Evolutionary conservation across 2,888 invertebrate genomes (phyloP).

Genomic region (Nebria salina): DNA sequence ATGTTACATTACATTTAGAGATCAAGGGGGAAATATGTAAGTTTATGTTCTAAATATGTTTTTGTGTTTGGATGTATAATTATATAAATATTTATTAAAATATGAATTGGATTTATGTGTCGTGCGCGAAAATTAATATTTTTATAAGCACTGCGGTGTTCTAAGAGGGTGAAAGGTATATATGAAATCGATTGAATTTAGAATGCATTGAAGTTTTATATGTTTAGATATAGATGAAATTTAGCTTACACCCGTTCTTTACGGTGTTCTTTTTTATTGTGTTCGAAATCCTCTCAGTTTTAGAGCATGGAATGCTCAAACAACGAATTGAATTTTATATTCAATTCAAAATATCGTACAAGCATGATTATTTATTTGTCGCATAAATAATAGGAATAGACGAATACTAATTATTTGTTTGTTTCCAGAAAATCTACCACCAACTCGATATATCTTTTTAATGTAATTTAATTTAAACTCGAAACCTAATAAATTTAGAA

Average conservation of each 20-base stretch:
- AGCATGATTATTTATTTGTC: too few relatives aligned
- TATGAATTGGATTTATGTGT: too few relatives aligned
- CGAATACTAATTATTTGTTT: not conserved
- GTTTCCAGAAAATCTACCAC: not conserved
- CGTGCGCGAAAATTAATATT: too few relatives aligned
- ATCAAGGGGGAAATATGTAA: too few relatives aligned
- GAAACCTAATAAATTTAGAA: not conserved
- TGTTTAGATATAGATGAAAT: not conserved
- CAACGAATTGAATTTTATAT: too few relatives aligned
- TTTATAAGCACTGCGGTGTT: not conserved
- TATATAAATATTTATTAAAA: too few relatives aligned
- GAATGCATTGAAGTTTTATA: slow-evolving; percentile 4
- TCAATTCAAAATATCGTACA: too few relatives aligned
- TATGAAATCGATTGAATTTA: not conserved
- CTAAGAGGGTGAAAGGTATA: not conserved
- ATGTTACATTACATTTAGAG: too few relatives aligned
- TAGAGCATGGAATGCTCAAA: too few relatives aligned
- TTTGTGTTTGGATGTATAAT: too few relatives aligned
- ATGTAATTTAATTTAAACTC: not conserved
- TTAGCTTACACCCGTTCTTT: not conserved
- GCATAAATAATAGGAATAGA: not conserved
- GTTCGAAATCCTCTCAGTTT: too few relatives aligned
- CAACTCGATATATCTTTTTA: not conserved
- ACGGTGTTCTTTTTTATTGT: not conserved
- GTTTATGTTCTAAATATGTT: too few relatives aligned